Base-by-base conservation (phyloP, 2,888 invertebrate genomes). In the Dysmachus trigonus region DNA sequence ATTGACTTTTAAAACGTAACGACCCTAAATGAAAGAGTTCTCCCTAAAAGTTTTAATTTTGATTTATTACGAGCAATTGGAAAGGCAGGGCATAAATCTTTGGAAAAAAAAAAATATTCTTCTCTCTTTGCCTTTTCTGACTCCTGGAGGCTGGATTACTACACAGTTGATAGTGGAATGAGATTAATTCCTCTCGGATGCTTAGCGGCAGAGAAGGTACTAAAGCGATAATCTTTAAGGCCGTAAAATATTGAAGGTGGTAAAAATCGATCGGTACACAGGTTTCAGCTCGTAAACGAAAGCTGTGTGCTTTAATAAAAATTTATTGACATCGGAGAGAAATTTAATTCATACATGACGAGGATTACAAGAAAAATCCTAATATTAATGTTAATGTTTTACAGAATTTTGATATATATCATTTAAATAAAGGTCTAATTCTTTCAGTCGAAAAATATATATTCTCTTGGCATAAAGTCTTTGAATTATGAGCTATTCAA, bases 41-140 rank as follows among this genome's bases (percentile, higher is more conserved):
- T 76, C 76, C 38, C 76, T 15, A 73, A 79, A 51, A 79, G 79
- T 79, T 79, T 79, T 27, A 79, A 79, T 79, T 79, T 79, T 79
- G 79, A 79, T 79, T 79, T 79, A 79, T 79, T 79, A 31, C 79
- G 31, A 47, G 27, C 79, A 79, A 38, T 51, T 79, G 79, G 79
- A 51, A 47, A 13, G 76, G 76, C 35, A 33, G 38, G 35, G 38
- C 38, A 76, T 76, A 76, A 31, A 76, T 76, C 38, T 22, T 74
- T 22, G 8, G 35, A 38, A 38, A 73, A 2, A 31, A 2, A 31
- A 15, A 72, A 72, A 18, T 1, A n/a, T n/a, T 51, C 51, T 10
- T 27, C 62, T 13, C 27, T 47, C 15, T 47, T 18, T 47, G 47
- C 47, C 47, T 18, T 47, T 47, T 15, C 5, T 47, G 18, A n/a